phyloP scores from a whole-genome alignment of 35 echinoderm and acorn worm species.

The Heliocidaris tuberculata region DNA sequence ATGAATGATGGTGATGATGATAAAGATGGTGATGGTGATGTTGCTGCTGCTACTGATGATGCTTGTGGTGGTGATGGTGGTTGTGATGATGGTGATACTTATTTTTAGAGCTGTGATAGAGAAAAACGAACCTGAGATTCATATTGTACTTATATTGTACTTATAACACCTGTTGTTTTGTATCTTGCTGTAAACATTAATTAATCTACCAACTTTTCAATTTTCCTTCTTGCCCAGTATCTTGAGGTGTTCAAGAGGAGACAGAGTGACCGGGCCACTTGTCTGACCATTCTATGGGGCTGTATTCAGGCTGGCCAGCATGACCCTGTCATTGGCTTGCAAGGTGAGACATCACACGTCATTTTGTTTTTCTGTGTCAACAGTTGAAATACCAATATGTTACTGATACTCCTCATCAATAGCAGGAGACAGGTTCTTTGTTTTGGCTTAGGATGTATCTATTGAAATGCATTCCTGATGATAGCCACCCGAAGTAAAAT shows the following conservation, averaged over 20 bases:
- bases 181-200: not conserved
- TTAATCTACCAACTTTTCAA: not conserved
- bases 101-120: no score
- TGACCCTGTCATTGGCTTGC: constrained; percentile 64
- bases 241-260: constrained; percentile 71
- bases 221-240: constrained; percentile 57
- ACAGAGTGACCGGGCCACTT: constrained; percentile 76
- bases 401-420: not conserved
- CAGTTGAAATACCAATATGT: not conserved
- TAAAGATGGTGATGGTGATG: no score
- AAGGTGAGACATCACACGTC: constrained; percentile 40
- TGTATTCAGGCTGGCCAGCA: constrained; percentile 74
- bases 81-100: no score
- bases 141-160: no score
- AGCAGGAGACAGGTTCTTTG: not conserved
- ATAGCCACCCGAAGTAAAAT: no score
- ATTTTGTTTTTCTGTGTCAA: no score
- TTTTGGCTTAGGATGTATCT: not conserved
- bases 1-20: no score
- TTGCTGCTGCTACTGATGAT: no score
- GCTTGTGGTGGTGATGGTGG: no score
- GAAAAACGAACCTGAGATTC: no score
- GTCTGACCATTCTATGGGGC: constrained; percentile 78
- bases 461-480: no score
- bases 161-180: no score